Conservation (phyloP, 2,113 vertebrate species). For the Dinomys branickii region DNA sequence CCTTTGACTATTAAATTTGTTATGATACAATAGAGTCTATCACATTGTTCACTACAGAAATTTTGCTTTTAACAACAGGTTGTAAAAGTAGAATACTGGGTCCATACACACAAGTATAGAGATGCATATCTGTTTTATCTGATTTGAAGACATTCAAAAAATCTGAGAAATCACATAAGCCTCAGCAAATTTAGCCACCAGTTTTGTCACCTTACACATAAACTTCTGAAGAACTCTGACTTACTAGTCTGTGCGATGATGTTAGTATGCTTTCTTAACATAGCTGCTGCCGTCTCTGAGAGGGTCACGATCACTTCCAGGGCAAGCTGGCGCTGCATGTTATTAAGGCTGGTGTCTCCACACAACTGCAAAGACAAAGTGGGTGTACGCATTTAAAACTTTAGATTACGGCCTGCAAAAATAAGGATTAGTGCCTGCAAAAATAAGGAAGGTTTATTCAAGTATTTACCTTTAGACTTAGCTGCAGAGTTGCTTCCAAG, state of each 20-base stretch:
- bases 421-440: too few relatives aligned
- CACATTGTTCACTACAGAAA: not conserved
- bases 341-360: slow-evolving; percentile 94
- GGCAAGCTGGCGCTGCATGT: slow-evolving; percentile 97
- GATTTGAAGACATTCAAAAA: not conserved
- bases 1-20: not conserved
- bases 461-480: slow-evolving; percentile 93
- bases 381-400: not conserved
- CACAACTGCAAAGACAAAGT: slow-evolving; percentile 90
- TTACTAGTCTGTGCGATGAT: slow-evolving; percentile 97
- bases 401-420: not conserved
- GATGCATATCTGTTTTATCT: not conserved
- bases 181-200: not conserved
- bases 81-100: not conserved
- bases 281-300: slow-evolving; percentile 97
- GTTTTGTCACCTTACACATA: not conserved
- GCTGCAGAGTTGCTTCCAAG: slow-evolving; percentile 95
- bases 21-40: not conserved
- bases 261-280: slow-evolving; percentile 96
- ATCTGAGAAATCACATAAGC: not conserved
- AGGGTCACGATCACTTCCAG: slow-evolving; percentile 98
- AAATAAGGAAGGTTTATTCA: not conserved
- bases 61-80: not conserved
- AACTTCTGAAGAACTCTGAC: slow-evolving; percentile 75
- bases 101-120: not conserved